A percentile compares a stretch with the other conserved stretches of the same genome.
Conservation (phyloP, 2,797 vertebrate genomes). For the Tympanoctomys barrerae region DNA sequence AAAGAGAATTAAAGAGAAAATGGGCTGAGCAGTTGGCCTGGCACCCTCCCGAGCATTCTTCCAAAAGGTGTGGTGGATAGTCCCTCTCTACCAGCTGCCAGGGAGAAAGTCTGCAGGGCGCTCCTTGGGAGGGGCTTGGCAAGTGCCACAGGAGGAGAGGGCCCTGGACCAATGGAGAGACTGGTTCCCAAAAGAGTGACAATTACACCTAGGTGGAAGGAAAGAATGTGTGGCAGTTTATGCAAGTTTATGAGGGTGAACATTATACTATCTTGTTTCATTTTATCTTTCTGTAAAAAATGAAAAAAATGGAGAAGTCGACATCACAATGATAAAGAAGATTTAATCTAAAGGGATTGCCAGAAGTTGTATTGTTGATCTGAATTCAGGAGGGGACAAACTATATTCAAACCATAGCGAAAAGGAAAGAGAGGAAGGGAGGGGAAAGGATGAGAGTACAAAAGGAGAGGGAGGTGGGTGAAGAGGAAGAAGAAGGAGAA, state of each 20-base stretch:
- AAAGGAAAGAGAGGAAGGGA: not conserved
- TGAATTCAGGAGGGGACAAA: not conserved
- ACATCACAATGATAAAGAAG: not conserved
- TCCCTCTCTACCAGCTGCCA: rapidly evolving
- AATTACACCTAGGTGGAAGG: not conserved
- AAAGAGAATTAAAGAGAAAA: not conserved
- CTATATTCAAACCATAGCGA: not conserved
- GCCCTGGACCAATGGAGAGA: not conserved
- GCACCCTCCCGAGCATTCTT: not conserved
- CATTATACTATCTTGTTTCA: not conserved
- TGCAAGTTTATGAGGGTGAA: not conserved
- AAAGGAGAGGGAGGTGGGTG: not conserved
- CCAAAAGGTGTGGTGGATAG: not conserved
- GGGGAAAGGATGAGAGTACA: not conserved
- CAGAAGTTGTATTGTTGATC: not conserved
- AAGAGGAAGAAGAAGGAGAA: not conserved
- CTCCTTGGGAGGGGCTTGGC: not conserved
- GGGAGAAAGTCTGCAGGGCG: rapidly evolving
- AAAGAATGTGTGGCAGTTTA: not conserved
- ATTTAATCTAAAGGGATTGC: not conserved
- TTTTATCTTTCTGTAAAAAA: conserved; percentile 1
- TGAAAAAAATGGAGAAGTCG: not conserved
- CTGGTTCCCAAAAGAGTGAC: not conserved
- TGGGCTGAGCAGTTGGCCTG: not conserved
- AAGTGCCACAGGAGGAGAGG: not conserved